Percentiles rank a stretch among this genome's conserved stretches.
These are phyloP conservation scores for Halictus rubicundus DNA, from an alignment of 1,140 invertebrate species.

Conservation along the genomic window DNA sequence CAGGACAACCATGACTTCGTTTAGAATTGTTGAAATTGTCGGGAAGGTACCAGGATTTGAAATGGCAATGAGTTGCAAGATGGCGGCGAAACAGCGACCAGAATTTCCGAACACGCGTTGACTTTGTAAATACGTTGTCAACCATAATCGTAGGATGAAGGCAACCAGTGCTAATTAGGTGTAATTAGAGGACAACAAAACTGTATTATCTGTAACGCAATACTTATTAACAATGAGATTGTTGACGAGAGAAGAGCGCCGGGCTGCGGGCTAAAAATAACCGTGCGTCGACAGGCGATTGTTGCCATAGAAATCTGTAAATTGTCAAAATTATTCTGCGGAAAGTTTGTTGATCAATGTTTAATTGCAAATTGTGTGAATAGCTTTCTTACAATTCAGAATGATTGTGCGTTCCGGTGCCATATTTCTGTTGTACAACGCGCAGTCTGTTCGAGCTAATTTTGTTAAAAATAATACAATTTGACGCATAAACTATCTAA, in stretches of 20 bases:
- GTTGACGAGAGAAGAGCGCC: constrained; percentile 42
- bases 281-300: not conserved
- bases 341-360: not conserved
- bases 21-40: too few species aligned
- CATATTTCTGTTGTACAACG: too few species aligned
- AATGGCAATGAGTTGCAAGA: not conserved
- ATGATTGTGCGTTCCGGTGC: too few species aligned
- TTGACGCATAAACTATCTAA: too few species aligned
- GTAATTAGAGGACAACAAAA: constrained; percentile 49
- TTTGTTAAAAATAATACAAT: too few species aligned
- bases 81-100: not conserved
- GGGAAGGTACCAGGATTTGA: too few species aligned
- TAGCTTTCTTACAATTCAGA: too few species aligned
- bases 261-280: constrained; percentile 11
- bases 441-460: too few species aligned
- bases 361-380: not conserved
- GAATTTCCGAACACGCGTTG: constrained; percentile 9
- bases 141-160: constrained; percentile 30
- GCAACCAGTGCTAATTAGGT: constrained; percentile 55
- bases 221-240: constrained; percentile 53
- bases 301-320: not conserved
- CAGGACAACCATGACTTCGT: too few species aligned
- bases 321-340: not conserved
- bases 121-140: constrained; percentile 58
- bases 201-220: constrained; percentile 52